Base-by-base conservation (phyloP, 2,113 vertebrate species). In the Saguinus midas region DNA sequence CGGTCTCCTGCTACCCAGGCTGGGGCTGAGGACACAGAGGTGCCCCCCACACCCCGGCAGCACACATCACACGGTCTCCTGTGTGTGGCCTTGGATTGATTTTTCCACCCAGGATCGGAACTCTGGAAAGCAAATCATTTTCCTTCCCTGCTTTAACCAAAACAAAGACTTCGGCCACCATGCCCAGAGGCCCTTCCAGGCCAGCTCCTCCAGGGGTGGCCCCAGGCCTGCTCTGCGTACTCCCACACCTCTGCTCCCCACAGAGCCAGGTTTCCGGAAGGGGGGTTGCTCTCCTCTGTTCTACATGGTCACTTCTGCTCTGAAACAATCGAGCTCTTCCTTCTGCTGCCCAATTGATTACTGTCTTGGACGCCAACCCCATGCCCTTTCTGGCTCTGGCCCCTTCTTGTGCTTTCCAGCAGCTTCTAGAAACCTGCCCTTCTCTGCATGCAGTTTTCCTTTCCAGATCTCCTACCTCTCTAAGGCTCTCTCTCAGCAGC, bases 351-450 rank as follows among this genome's bases (percentile, higher is more conserved):
- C 73, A 29, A 0, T 23, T 12, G 68, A 43, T 81, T 43, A 5
- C 1, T 1, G 3, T 29, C 20, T 40, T 20, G 43, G 57, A 50
- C 32, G 3, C 13, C 87, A 25, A 68, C 10, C 18, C 27, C 5
- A 27, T 0, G 2, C 40, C n/a, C 58, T 55, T 4, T n/a, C 12
- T 0, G 27, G 37, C 16, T n/a, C 29, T 10, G 14, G 25, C 48
- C 29, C 73, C 48, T 29, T 21, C 21, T 61, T 25, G 6, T 3
- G 0, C 48, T 8, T 75, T 52, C 29, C 58, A 17, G 18, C 21
- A 35, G 3, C 25, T 21, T n/a, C 66, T 20, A 11, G 23, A 20
- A 27, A 43, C n/a, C 45, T 45, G 58, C 45, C 35, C 18, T 17
- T 7, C 73, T 87, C 68, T 57, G 35, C 52, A 23, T 5, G 25